Evolutionary conservation across 2,797 vertebrate genomes (phyloP).

Genomic region (Glossophaga mutica): DNA sequence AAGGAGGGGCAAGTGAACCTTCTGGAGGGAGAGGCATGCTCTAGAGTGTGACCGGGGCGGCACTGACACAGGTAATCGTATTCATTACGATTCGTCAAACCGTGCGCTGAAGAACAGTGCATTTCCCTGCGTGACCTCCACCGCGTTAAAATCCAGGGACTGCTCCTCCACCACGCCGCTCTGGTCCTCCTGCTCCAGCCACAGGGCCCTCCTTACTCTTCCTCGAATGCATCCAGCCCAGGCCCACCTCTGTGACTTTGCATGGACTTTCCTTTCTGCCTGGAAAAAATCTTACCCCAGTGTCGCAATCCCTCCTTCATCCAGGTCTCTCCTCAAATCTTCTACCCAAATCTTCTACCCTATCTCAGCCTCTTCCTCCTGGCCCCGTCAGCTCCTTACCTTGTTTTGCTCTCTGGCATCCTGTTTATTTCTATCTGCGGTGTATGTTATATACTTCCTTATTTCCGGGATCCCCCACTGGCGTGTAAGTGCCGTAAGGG

Average conservation of each 20-base stretch:
- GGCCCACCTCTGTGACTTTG: background rate
- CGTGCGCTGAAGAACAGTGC: background rate
- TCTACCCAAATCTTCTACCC: background rate
- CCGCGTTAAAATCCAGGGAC: background rate
- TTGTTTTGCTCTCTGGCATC: background rate
- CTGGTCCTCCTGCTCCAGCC: background rate
- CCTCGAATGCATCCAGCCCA: background rate
- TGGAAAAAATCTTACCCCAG: background rate
- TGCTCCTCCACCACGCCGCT: rapidly evolving
- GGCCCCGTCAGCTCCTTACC: background rate
- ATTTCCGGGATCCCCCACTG: too few relatives aligned
- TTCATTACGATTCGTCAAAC: background rate
- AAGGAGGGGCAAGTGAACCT: background rate
- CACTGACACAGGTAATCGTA: background rate
- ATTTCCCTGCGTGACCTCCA: background rate
- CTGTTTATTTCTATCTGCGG: background rate
- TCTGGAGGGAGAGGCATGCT: background rate
- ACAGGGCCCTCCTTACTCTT: too few relatives aligned
- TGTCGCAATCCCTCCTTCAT: background rate
- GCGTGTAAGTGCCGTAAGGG: background rate
- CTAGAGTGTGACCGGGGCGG: background rate
- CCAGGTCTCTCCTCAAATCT: background rate
- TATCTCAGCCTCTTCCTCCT: background rate
- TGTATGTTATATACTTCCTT: background rate
- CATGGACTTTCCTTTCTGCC: background rate